Conservation (phyloP, 2,888 invertebrate genomes). For the Lithodes maja region DNA sequence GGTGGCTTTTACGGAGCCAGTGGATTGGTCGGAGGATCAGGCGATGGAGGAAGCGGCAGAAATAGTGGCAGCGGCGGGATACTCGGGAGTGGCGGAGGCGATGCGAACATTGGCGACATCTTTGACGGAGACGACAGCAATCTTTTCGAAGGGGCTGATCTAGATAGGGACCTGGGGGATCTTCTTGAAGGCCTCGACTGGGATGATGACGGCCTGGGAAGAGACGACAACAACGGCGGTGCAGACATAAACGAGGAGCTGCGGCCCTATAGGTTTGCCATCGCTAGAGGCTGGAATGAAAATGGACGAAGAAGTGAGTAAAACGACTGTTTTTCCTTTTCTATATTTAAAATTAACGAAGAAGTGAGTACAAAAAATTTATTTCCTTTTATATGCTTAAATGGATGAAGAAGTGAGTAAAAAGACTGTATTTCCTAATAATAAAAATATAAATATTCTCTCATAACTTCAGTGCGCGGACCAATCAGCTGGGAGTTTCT, state of each 20-base stretch:
- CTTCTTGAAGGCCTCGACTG: too few species aligned
- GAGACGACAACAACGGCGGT: not conserved
- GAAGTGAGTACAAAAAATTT: too few species aligned
- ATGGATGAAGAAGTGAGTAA: too few species aligned
- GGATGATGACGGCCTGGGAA: too few species aligned
- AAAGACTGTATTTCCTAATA: too few species aligned
- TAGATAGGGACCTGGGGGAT: too few species aligned
- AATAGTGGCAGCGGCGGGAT: not conserved
- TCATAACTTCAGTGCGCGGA: not conserved
- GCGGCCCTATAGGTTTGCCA: not conserved
- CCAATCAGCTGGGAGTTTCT: constrained; percentile 35
- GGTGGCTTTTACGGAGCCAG: not conserved
- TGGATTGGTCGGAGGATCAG: too few species aligned
- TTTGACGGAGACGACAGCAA: too few species aligned
- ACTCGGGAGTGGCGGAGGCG: not conserved
- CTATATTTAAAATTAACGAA: too few species aligned
- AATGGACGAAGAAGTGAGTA: not conserved
- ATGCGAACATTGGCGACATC: not conserved
- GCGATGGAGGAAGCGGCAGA: not conserved
- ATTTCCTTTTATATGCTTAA: too few species aligned
- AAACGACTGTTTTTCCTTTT: not conserved
- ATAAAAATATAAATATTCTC: too few species aligned
- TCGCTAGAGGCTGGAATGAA: not conserved
- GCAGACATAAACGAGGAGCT: not conserved
- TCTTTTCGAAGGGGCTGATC: too few species aligned